phyloP scores from a whole-genome alignment of 2,113 vertebrate genomes.

The Bujurquina vittata region DNA sequence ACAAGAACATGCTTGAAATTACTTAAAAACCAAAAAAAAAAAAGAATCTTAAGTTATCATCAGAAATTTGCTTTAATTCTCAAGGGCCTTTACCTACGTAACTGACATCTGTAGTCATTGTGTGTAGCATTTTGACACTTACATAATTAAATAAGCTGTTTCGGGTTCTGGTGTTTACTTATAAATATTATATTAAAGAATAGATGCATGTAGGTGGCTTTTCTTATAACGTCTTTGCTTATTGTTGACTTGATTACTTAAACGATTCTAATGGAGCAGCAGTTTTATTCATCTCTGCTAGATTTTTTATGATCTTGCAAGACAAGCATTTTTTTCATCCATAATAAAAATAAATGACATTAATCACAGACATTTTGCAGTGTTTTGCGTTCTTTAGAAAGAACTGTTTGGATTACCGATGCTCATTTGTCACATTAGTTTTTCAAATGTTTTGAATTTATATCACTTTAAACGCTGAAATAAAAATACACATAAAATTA shows the following conservation, averaged over 20 bases:
- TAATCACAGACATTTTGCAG: no score
- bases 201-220: not conserved
- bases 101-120: not conserved
- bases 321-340: no score
- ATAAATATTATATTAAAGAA: not conserved
- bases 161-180: not conserved
- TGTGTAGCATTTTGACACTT: not conserved
- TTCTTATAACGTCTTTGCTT: no score
- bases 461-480: not conserved
- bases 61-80: not conserved
- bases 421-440: not conserved
- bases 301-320: no score
- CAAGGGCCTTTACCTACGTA: not conserved
- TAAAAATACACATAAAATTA: not conserved
- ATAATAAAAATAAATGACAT: no score
- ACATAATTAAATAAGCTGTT: not conserved
- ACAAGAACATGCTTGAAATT: not conserved
- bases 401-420: no score
- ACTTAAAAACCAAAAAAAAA: not conserved
- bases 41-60: not conserved
- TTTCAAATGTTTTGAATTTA: not conserved
- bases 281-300: no score
- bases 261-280: no score
- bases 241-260: no score
- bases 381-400: no score